These are phyloP conservation scores for Pelusios castaneus DNA, from an alignment of 2,113 vertebrate genomes.

Conservation along the genomic window DNA sequence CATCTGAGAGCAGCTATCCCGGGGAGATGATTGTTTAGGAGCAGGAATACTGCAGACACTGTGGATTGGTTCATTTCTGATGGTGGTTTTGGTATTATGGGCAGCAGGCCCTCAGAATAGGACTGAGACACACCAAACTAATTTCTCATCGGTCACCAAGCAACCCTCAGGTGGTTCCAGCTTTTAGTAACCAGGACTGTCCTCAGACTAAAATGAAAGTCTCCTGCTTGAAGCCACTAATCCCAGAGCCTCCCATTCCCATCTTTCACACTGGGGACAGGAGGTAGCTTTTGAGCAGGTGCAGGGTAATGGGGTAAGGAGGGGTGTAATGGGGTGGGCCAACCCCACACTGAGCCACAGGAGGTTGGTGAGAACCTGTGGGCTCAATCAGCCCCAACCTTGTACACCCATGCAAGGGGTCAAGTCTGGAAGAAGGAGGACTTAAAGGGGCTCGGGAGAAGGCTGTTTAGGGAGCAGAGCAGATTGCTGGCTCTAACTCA, in stretches of 20 bases:
- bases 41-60: background rate
- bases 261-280: background rate
- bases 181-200: background rate
- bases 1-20: background rate
- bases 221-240: no score
- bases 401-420: background rate
- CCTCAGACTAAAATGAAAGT: background rate
- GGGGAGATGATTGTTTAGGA: background rate
- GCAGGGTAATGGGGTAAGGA: background rate
- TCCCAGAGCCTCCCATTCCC: background rate
- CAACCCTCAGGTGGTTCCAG: background rate
- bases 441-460: no score
- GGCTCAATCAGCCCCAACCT: background rate
- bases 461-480: no score
- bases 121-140: background rate
- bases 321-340: background rate
- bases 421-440: background rate
- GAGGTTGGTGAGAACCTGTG: background rate
- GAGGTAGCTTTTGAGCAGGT: background rate
- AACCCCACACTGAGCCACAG: background rate
- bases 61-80: background rate
- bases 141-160: background rate
- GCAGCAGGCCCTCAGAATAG: background rate
- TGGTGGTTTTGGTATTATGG: background rate
- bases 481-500: no score